phyloP scores from a whole-genome alignment of 2,888 invertebrate species.

The Athripsodes cinereus region DNA sequence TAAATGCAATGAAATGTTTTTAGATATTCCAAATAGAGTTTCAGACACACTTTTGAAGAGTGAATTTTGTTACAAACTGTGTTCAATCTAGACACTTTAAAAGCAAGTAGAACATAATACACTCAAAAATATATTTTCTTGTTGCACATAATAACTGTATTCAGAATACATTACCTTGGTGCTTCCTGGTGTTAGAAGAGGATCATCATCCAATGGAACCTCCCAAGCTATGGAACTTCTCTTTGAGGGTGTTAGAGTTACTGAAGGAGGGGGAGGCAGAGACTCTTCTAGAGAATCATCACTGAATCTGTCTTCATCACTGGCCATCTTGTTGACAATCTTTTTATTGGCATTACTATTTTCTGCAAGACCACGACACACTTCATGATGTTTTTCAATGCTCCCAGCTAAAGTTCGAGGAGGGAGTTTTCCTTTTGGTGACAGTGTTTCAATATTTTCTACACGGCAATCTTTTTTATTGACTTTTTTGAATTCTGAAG shows the following conservation, averaged over 20 bases:
- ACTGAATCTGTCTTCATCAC: constrained; percentile 65
- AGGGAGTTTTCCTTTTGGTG: constrained; percentile 53
- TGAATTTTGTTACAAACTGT: too few species aligned
- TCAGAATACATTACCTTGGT: constrained; percentile 49
- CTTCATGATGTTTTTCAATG: constrained; percentile 74
- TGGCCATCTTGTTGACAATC: constrained; percentile 23
- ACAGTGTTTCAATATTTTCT: constrained; percentile 41
- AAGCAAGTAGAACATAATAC: too few species aligned
- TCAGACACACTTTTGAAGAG: too few species aligned
- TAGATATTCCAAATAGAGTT: too few species aligned
- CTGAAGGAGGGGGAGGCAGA: constrained; percentile 55
- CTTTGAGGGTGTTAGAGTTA: constrained; percentile 56
- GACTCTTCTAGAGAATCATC: constrained; percentile 79
- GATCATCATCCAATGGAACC: constrained; percentile 71
- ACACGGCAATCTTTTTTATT: constrained; percentile 37
- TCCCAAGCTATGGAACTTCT: constrained; percentile 84
- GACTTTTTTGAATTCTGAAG: constrained; percentile 28
- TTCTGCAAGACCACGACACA: constrained; percentile 59
- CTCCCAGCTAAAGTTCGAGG: constrained; percentile 65
- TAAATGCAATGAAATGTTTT: too few species aligned
- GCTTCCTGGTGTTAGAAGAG: constrained; percentile 63
- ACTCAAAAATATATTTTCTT: background rate
- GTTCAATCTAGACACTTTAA: too few species aligned
- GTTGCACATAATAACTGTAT: background rate
- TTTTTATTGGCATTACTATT: constrained; percentile 18